These are phyloP conservation scores for Rhizomys pruinosus DNA, from an alignment of 2,113 vertebrate species.

Conservation along the genomic window DNA sequence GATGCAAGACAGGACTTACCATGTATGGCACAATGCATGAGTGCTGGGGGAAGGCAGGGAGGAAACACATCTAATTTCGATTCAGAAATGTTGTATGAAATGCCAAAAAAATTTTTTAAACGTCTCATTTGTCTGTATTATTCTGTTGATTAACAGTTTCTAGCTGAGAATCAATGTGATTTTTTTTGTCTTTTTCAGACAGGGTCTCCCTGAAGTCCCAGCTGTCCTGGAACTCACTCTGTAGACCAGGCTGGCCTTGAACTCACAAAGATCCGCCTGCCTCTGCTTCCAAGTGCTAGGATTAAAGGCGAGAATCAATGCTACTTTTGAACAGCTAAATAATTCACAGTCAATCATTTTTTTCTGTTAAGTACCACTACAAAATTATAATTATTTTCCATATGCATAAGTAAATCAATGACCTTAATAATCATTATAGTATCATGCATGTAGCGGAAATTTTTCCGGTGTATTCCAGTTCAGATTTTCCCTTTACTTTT, in stretches of 20 bases:
- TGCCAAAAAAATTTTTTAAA: too few species aligned
- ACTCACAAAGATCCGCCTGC: too few species aligned
- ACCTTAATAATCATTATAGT: constrained; percentile 5
- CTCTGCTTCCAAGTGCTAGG: too few species aligned
- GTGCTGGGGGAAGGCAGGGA: too few species aligned
- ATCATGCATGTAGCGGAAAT: not conserved
- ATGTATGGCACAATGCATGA: too few species aligned
- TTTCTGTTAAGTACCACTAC: not conserved
- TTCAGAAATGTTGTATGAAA: too few species aligned
- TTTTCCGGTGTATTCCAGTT: constrained; percentile 53
- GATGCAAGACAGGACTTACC: too few species aligned
- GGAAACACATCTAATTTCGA: too few species aligned
- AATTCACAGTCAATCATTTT: not conserved
- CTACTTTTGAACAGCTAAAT: not conserved
- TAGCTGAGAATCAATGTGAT: not conserved
- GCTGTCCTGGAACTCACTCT: too few species aligned
- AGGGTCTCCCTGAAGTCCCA: too few species aligned
- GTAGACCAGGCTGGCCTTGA: too few species aligned
- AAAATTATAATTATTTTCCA: not conserved
- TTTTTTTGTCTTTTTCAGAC: too few species aligned
- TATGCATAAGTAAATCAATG: not conserved
- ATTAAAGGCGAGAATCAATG: not conserved
- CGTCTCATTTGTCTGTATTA: not conserved
- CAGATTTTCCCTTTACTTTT: not conserved
- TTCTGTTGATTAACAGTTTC: not conserved